A percentile compares a stretch with the other conserved stretches of the same genome.
phyloP scores from a whole-genome alignment of 1,140 invertebrate genomes.

The Sipha flava region DNA sequence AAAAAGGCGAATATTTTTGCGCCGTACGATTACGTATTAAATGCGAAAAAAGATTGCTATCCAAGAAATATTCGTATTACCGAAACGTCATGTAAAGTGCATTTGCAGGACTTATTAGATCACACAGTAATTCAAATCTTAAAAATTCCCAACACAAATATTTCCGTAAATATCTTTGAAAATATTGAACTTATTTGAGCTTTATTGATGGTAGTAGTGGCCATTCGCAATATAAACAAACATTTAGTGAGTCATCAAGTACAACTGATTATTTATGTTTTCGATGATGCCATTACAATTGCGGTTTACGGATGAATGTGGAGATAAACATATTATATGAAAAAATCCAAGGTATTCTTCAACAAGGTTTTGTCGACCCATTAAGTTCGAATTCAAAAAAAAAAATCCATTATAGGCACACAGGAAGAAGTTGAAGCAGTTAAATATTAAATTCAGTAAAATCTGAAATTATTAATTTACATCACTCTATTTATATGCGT shows the following conservation, averaged over 20 bases:
- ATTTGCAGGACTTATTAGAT: not conserved
- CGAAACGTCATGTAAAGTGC: not conserved
- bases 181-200: conserved; percentile 10
- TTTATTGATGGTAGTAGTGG: not conserved
- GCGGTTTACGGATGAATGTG: not conserved
- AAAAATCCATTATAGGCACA: not conserved
- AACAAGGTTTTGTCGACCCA: not conserved
- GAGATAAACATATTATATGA: not conserved
- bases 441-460: not conserved
- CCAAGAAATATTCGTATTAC: not conserved
- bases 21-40: not conserved
- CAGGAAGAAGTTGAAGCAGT: not conserved
- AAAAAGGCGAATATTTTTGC: not conserved
- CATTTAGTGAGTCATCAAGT: not conserved
- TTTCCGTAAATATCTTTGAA: not conserved
- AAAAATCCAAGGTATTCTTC: conserved; percentile 38
- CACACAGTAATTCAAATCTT: not conserved
- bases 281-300: not conserved
- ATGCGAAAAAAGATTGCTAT: conserved; percentile 25
- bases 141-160: not conserved
- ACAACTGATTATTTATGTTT: not conserved
- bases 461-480: not conserved
- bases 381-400: not conserved
- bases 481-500: not conserved
- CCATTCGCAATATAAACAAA: not conserved